A percentile compares a stretch with the other conserved stretches of the same genome.
These are phyloP conservation scores for Monoplex corrugatus DNA, from an alignment of 2,888 invertebrate species.

Conservation along the genomic window DNA sequence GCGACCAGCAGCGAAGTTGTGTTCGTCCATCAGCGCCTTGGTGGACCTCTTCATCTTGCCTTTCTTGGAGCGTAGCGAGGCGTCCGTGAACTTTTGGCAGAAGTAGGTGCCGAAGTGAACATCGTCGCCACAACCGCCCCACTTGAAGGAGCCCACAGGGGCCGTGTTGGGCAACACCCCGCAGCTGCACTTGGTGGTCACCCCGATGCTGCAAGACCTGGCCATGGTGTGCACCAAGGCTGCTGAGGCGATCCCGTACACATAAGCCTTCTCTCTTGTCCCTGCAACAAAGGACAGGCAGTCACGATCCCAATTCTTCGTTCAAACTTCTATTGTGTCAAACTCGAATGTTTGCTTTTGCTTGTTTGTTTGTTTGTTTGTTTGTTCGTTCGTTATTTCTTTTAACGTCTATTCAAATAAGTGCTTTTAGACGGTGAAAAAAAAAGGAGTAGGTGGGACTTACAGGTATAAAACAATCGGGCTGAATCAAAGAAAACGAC, in stretches of 20 bases:
- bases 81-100: slow-evolving; percentile 80
- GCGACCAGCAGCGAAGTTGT: slow-evolving; percentile 90
- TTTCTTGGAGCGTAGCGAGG: slow-evolving; percentile 65
- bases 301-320: no score
- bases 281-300: no score
- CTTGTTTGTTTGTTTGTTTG: no score
- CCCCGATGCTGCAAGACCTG: slow-evolving; percentile 89
- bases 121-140: slow-evolving; percentile 94
- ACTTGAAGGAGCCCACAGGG: slow-evolving; percentile 88
- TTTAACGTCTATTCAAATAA: no score
- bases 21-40: slow-evolving; percentile 88
- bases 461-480: no score
- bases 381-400: no score
- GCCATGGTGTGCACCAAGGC: slow-evolving; percentile 89
- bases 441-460: no score
- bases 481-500: no score
- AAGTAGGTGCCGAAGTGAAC: slow-evolving; percentile 75
- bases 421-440: no score
- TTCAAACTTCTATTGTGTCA: no score
- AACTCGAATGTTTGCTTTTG: no score
- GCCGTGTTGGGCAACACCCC: slow-evolving; percentile 88
- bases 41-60: slow-evolving; percentile 67
- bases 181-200: slow-evolving; percentile 90
- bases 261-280: slow-evolving; percentile 92
- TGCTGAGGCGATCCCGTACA: slow-evolving; percentile 91